phyloP scores from a whole-genome alignment of 2,797 vertebrate species.

The Cynodonichthys magdalenae region DNA sequence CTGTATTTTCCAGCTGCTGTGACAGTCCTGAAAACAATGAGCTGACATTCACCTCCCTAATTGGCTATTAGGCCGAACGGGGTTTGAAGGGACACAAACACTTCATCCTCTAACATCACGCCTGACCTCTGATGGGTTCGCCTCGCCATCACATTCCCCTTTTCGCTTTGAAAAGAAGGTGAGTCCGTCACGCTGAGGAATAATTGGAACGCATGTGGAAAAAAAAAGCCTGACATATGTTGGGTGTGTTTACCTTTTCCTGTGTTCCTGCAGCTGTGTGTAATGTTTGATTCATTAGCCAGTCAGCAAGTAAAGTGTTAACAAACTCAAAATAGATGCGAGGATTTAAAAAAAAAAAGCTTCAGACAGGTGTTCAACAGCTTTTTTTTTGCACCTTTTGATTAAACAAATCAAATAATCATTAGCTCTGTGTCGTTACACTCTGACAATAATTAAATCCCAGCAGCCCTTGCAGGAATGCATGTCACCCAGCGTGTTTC shows the following conservation, averaged over 20 bases:
- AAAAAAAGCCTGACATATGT: conserved; percentile 17
- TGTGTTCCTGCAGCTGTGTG: neutral
- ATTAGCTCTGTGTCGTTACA: neutral
- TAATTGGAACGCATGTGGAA: conserved; percentile 22
- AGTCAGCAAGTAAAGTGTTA: neutral
- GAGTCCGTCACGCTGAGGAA: conserved; percentile 32
- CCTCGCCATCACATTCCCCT: conserved; percentile 32
- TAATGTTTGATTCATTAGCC: conserved; percentile 7
- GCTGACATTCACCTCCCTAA: conserved; percentile 64
- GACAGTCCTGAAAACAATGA: conserved; percentile 57
- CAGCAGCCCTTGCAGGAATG: no score
- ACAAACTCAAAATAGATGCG: neutral
- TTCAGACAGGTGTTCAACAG: neutral
- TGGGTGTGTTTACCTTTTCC: conserved; percentile 21
- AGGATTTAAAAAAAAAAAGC: neutral
- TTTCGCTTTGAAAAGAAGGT: conserved; percentile 15
- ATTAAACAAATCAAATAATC: neutral
- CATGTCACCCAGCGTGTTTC: no score
- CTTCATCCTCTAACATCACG: conserved; percentile 38
- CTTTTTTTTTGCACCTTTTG: no score
- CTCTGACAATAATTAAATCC: neutral
- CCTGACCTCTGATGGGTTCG: conserved; percentile 41
- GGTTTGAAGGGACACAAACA: conserved; percentile 42
- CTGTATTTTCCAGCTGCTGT: conserved; percentile 51
- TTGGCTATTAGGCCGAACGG: conserved; percentile 64